Evolutionary conservation across 2,888 invertebrate species (phyloP).

Genomic region (Lithodes maja): DNA sequence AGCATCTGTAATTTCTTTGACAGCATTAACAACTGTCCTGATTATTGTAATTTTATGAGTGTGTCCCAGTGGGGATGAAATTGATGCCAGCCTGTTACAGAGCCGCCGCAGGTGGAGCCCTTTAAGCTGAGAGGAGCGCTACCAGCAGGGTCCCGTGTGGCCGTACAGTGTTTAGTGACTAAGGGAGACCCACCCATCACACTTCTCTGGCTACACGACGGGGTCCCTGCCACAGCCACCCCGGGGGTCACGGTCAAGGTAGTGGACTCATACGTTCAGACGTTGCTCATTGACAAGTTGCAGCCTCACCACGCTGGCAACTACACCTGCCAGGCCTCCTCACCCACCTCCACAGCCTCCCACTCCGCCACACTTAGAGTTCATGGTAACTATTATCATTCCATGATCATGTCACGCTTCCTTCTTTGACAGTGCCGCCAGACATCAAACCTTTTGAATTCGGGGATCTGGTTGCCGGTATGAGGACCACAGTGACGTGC

Average conservation of each 20-base stretch:
- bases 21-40: too few relatives aligned
- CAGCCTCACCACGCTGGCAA: constrained; percentile 72
- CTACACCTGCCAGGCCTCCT: constrained; percentile 72
- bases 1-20: too few relatives aligned
- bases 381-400: constrained; percentile 71
- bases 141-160: constrained; percentile 88
- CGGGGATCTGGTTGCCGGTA: constrained; percentile 87
- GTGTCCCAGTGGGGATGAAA: constrained; percentile 73
- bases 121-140: constrained; percentile 88
- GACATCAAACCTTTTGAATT: constrained; percentile 90
- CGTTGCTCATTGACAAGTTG: constrained; percentile 72
- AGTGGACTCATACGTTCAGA: constrained; percentile 89
- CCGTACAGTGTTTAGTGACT: constrained; percentile 91
- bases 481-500: constrained; percentile 87
- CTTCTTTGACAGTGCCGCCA: constrained; percentile 81
- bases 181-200: constrained; percentile 94
- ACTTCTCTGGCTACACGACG: constrained; percentile 86
- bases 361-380: constrained; percentile 72
- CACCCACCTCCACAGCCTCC: constrained; percentile 71
- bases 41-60: constrained; percentile 79
- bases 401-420: not conserved
- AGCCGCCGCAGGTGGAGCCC: constrained; percentile 89
- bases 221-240: constrained; percentile 47
- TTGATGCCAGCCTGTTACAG: constrained; percentile 74
- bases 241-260: constrained; percentile 81